A percentile compares a stretch with the other conserved stretches of the same genome.
phyloP scores from a whole-genome alignment of 2,797 vertebrate species.

The Brachyalestes nurse region DNA sequence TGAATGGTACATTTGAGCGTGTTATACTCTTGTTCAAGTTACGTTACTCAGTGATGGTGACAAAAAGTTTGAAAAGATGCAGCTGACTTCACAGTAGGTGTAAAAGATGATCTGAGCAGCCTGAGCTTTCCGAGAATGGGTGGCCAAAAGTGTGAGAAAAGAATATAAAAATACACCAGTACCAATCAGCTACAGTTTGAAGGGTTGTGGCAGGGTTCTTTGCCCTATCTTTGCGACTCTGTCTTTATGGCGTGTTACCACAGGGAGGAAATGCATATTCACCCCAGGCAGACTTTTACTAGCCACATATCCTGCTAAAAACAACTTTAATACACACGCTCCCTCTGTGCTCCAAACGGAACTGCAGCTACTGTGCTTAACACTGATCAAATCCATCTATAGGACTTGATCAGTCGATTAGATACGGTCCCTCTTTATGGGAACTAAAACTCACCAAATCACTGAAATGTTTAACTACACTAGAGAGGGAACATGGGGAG shows the following conservation, averaged over 20 bases:
- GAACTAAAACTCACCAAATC: no score
- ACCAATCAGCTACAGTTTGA: background rate
- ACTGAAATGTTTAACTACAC: background rate
- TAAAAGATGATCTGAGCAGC: background rate
- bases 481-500: constrained; percentile 9
- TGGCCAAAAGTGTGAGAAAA: background rate
- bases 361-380: constrained; percentile 8
- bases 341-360: background rate
- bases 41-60: background rate
- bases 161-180: no score
- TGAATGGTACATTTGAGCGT: background rate
- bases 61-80: no score
- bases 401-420: constrained; percentile 27
- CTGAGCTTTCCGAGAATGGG: background rate
- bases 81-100: no score
- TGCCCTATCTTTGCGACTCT: constrained; percentile 15
- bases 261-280: constrained; percentile 46
- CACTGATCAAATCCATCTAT: background rate
- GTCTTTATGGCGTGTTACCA: constrained; percentile 48
- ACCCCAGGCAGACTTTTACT: constrained; percentile 43
- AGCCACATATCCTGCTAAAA: constrained; percentile 30
- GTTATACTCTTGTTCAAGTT: background rate
- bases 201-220: background rate
- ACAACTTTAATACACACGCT: constrained; percentile 33
- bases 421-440: background rate